These are phyloP conservation scores for Aselliscus stoliczkanus DNA, from an alignment of 2,797 vertebrate species.

Conservation along the genomic window DNA sequence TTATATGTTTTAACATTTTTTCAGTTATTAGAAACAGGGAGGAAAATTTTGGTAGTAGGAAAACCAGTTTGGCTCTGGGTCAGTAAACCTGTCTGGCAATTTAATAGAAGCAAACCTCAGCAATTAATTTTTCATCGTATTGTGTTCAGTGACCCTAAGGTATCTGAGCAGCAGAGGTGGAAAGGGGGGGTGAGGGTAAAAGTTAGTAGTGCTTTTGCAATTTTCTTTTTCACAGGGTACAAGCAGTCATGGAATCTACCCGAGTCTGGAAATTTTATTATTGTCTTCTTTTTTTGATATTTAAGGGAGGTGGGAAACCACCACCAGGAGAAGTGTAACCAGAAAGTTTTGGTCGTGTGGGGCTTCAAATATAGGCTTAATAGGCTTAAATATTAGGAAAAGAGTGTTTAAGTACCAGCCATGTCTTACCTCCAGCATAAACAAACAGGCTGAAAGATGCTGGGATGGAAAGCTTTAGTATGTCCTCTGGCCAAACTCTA, in stretches of 20 bases:
- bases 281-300: slow-evolving; percentile 39
- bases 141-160: slow-evolving; percentile 18
- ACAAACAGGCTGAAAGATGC: not conserved
- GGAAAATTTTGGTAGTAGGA: slow-evolving; percentile 50
- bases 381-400: slow-evolving; percentile 5
- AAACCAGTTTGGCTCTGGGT: slow-evolving; percentile 45
- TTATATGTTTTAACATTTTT: slow-evolving; percentile 57
- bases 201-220: not conserved
- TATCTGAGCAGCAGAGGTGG: not conserved
- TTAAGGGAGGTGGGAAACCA: not conserved
- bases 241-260: not conserved
- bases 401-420: not conserved
- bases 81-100: slow-evolving; percentile 45
- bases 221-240: not conserved
- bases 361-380: slow-evolving; percentile 11
- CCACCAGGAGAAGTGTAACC: slow-evolving; percentile 19
- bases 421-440: slow-evolving; percentile 1
- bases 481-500: slow-evolving; percentile 33
- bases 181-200: not conserved
- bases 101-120: slow-evolving; percentile 50
- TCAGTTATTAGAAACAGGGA: slow-evolving; percentile 68
- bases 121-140: slow-evolving; percentile 42
- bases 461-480: not conserved
- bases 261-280: not conserved
- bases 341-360: not conserved